Evolutionary conservation across 2,113 vertebrate species (phyloP), one percentile per base, ranked within the genome.

Genomic region (Psettodes erumei): DNA sequence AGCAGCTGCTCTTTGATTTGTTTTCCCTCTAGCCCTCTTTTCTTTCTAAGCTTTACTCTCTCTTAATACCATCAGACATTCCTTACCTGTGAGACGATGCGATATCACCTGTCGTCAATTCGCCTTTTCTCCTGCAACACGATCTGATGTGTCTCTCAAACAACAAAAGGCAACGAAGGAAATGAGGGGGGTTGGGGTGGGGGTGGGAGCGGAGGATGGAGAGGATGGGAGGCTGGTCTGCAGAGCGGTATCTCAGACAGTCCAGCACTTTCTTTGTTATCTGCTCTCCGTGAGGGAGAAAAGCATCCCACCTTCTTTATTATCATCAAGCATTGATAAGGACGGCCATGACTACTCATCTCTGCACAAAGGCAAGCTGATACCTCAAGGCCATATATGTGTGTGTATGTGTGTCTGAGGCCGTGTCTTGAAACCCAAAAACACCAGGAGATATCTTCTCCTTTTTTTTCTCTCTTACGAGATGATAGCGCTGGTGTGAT

Each of bases 261-360:
- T 71, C 81, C 83, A 79, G 78, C 64, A 72, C 79, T 67, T 65
- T 84, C 83, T 89, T 89, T 92, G 82, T 91, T 91, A 91, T 93
- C 89, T 76, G 56, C 77, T 71, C 75, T 82, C 68, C 33, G 60
- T 85, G 76, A 69, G 79, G 64, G 71, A 74, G 81, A 86, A 84
- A 84, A 79, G 71, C 77, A 63, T 71, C 82, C 81, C 50, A 75
- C 84, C 78, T 86, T 87, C 85, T 92, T 87, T 88, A 90, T 91
- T 90, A 90, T 91, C 86, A 83, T 69, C 80, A 58, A 56, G 61
- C 74, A 73, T 81, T 88, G 91, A 91, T 92, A 90, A 92, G 80
- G 70, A 65, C 12, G 10, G 76, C 77, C 54, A 76, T 70, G 55
- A 78, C 77, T 76, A 79, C 73, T 84, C 77, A 62, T 85, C 80